These are phyloP conservation scores for Beaufortia kweichowensis DNA, from an alignment of 2,113 vertebrate species.

Conservation along the genomic window DNA sequence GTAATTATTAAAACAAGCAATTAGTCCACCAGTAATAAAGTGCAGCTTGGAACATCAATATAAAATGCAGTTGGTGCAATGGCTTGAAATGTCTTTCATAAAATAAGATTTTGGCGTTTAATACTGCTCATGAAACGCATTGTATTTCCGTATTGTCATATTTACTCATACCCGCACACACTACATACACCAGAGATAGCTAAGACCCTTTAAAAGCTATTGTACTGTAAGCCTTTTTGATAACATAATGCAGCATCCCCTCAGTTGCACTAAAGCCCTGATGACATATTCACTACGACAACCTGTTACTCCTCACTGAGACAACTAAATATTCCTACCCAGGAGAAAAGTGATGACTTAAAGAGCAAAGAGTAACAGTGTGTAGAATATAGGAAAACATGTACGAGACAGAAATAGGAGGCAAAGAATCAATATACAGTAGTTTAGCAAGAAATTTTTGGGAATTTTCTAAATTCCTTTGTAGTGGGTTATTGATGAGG, in stretches of 20 bases:
- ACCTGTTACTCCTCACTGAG: constrained; percentile 1
- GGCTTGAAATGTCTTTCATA: too few relatives aligned
- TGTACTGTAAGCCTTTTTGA: constrained; percentile 19
- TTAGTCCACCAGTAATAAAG: too few relatives aligned
- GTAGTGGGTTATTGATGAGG: constrained; percentile 5
- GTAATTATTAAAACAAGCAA: too few relatives aligned
- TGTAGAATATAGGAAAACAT: background rate
- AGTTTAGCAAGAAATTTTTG: background rate
- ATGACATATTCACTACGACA: constrained; percentile 22
- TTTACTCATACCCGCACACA: background rate
- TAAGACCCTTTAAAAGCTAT: background rate
- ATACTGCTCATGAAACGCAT: too few relatives aligned
- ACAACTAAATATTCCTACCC: constrained; percentile 9
- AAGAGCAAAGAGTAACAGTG: background rate
- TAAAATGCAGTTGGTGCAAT: too few relatives aligned
- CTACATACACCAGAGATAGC: background rate
- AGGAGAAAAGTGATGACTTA: background rate
- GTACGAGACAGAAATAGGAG: background rate
- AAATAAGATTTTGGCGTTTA: too few relatives aligned
- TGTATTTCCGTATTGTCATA: background rate
- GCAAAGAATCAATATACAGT: background rate
- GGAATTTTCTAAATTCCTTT: too few relatives aligned
- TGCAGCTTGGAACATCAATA: too few relatives aligned
- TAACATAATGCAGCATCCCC: constrained; percentile 4
- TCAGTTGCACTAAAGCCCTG: background rate